Conservation (phyloP, 1,140 invertebrate genomes). For the Saccostrea cuccullata region DNA sequence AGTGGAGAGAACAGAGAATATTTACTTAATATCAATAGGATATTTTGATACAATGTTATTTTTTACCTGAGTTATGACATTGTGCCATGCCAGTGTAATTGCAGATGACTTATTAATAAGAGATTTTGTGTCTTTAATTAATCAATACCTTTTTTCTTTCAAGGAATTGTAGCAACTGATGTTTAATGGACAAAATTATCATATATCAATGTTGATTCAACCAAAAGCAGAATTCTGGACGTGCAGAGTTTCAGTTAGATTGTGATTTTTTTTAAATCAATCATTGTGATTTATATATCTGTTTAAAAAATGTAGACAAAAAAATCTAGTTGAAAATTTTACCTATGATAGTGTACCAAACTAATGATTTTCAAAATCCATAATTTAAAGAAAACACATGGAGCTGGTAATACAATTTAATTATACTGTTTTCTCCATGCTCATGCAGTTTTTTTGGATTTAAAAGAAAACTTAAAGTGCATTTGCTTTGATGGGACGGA, state of each 20-base stretch:
- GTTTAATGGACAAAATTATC: no score
- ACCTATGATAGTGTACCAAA: no score
- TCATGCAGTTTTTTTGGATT: not conserved
- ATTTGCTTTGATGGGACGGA: constrained; percentile 20
- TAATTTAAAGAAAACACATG: no score
- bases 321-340: no score
- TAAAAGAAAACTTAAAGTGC: not conserved
- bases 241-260: no score
- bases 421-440: not conserved
- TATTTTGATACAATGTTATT: not conserved
- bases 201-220: no score
- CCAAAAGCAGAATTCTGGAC: no score
- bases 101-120: not conserved
- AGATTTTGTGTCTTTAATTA: not conserved
- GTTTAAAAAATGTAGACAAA: no score
- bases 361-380: no score
- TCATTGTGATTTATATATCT: no score
- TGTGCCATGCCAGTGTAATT: not conserved
- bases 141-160: not conserved
- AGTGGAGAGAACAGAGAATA: not conserved
- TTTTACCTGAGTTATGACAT: not conserved
- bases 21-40: not conserved
- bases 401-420: no score
- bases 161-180: not conserved
- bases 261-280: no score